These are phyloP conservation scores for Hydropsyche betteni DNA, from an alignment of 2,888 invertebrate species.

Conservation along the genomic window DNA sequence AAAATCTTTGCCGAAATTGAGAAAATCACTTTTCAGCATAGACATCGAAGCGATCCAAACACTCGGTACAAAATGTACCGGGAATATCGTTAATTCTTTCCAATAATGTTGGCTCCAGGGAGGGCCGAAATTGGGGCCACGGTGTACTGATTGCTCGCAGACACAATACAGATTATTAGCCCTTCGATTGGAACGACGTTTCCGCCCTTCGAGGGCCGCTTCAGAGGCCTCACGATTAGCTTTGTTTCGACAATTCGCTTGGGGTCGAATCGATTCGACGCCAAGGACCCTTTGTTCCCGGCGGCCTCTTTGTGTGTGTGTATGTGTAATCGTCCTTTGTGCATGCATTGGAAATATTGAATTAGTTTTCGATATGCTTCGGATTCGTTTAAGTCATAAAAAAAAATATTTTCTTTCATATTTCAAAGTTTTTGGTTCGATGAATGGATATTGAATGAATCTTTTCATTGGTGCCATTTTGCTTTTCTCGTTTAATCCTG, in stretches of 20 bases:
- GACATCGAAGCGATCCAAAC: too few relatives aligned
- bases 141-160: slow-evolving; percentile 5
- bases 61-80: neutral
- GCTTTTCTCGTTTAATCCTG: slow-evolving; percentile 20
- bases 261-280: too few relatives aligned
- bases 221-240: neutral
- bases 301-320: too few relatives aligned
- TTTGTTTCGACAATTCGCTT: slow-evolving; percentile 16
- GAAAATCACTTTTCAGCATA: too few relatives aligned
- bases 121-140: neutral
- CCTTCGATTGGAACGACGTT: slow-evolving; percentile 17
- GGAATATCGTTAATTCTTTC: slow-evolving; percentile 7
- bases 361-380: too few relatives aligned
- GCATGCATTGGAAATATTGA: too few relatives aligned
- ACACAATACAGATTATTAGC: slow-evolving; percentile 27
- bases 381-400: too few relatives aligned
- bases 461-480: neutral
- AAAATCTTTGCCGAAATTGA: too few relatives aligned
- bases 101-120: neutral
- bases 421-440: too few relatives aligned
- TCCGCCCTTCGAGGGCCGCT: slow-evolving; percentile 15
- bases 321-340: too few relatives aligned
- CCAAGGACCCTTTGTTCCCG: too few relatives aligned
- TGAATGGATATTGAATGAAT: neutral
- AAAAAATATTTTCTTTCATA: too few relatives aligned